A percentile compares a stretch with the other conserved stretches of the same genome.
Conservation (phyloP, 2,797 vertebrate species). For the Gallirallus australis region DNA sequence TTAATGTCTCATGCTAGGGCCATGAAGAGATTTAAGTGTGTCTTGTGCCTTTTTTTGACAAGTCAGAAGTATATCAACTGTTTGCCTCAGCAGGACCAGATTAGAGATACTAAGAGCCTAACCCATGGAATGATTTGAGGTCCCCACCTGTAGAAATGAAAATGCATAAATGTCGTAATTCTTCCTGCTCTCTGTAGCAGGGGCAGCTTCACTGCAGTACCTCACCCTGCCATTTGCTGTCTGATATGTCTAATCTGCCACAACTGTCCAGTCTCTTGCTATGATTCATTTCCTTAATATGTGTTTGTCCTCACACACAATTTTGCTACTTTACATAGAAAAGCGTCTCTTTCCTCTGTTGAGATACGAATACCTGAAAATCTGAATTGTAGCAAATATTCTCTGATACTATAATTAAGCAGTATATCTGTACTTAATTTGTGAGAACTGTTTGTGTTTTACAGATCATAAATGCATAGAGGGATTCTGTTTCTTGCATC, state of each 20-base stretch:
- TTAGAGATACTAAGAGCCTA: slow-evolving; percentile 75
- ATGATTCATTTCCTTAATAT: slow-evolving; percentile 74
- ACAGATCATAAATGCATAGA: background rate
- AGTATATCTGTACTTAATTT: background rate
- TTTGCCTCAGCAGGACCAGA: slow-evolving; percentile 69
- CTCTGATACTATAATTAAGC: slow-evolving; percentile 41
- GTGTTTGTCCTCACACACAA: slow-evolving; percentile 63
- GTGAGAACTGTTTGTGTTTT: background rate
- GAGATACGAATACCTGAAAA: slow-evolving; percentile 30
- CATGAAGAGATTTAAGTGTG: slow-evolving; percentile 76
- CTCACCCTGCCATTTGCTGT: slow-evolving; percentile 69
- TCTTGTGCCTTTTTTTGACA: slow-evolving; percentile 64
- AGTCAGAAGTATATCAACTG: slow-evolving; percentile 78
- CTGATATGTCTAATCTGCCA: slow-evolving; percentile 74
- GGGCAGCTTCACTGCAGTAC: slow-evolving; percentile 72
- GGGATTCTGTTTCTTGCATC: background rate
- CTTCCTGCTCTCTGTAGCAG: slow-evolving; percentile 59
- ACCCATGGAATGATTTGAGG: slow-evolving; percentile 76
- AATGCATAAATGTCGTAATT: slow-evolving; percentile 82
- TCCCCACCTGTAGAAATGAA: slow-evolving; percentile 82
- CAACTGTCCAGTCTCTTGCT: slow-evolving; percentile 72
- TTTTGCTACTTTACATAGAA: slow-evolving; percentile 58
- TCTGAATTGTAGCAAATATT: background rate
- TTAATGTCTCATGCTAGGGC: slow-evolving; percentile 68
- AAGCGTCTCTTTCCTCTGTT: slow-evolving; percentile 31